These are phyloP conservation scores for Amphiprion percula DNA, from an alignment of 2,113 vertebrate species.

Conservation along the genomic window DNA sequence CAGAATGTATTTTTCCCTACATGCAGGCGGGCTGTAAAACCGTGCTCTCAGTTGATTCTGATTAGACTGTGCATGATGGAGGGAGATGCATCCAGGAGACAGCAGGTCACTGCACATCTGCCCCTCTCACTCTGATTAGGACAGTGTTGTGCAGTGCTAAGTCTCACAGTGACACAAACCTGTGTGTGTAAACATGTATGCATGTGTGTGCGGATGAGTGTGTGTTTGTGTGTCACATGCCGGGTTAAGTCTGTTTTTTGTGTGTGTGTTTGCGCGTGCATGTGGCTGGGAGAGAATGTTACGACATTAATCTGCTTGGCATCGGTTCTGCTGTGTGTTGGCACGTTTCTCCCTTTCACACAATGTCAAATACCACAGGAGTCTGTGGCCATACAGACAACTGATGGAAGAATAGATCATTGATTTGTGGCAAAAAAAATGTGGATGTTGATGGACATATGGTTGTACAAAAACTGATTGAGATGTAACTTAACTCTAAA, in stretches of 20 bases:
- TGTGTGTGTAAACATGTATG: conserved; percentile 48
- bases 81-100: conserved; percentile 62
- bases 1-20: conserved; percentile 48
- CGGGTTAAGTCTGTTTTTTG: conserved; percentile 31
- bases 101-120: conserved; percentile 75
- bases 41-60: conserved; percentile 57
- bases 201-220: neutral
- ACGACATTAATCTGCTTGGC: conserved; percentile 81
- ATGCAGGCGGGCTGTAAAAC: conserved; percentile 41
- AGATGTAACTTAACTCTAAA: too few species aligned
- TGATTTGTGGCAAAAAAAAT: conserved; percentile 16
- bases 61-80: conserved; percentile 66
- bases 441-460: too few species aligned
- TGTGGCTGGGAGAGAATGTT: conserved; percentile 55
- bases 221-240: conserved; percentile 22
- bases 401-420: conserved; percentile 25
- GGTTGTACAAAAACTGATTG: too few species aligned
- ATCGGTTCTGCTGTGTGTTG: conserved; percentile 72
- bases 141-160: conserved; percentile 52
- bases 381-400: conserved; percentile 40
- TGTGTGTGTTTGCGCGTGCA: conserved; percentile 23
- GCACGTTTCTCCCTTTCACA: conserved; percentile 72
- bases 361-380: conserved; percentile 80
- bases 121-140: conserved; percentile 75
- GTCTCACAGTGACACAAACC: conserved; percentile 65